phyloP scores from a whole-genome alignment of 2,797 vertebrate species.

The Sternarchorhynchus goeldii region DNA sequence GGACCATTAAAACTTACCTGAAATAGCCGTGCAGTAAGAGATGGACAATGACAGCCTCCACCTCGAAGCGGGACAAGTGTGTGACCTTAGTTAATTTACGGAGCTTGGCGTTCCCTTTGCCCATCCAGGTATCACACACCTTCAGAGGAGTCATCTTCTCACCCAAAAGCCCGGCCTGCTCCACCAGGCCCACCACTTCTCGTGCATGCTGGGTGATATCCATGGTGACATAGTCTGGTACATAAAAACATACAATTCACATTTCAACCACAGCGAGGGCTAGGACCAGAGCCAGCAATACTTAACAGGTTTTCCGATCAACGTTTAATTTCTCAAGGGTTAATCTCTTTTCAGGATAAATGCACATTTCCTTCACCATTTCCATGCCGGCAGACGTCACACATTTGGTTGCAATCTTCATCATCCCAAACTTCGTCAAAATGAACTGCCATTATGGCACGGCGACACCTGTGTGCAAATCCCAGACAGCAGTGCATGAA shows the following conservation, averaged over 20 bases:
- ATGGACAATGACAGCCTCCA: slow-evolving; percentile 83
- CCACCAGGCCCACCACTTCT: slow-evolving; percentile 86
- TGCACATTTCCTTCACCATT: slow-evolving; percentile 69
- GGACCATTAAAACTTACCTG: slow-evolving; percentile 69
- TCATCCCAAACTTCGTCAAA: slow-evolving; percentile 96
- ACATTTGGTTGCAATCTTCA: slow-evolving; percentile 87
- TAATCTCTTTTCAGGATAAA: background rate
- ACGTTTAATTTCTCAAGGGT: no score
- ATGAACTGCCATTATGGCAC: slow-evolving; percentile 88
- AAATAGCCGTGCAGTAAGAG: slow-evolving; percentile 88
- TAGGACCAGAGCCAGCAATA: no score
- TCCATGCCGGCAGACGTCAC: slow-evolving; percentile 84
- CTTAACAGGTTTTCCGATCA: no score
- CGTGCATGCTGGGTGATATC: slow-evolving; percentile 81
- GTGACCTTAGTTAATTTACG: slow-evolving; percentile 80
- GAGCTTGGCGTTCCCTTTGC: slow-evolving; percentile 84
- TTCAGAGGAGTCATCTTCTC: slow-evolving; percentile 95
- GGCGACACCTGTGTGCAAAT: slow-evolving; percentile 81
- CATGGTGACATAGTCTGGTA: slow-evolving; percentile 70
- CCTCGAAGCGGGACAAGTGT: slow-evolving; percentile 76
- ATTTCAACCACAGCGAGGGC: background rate
- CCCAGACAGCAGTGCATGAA: background rate
- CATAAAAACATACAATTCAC: background rate
- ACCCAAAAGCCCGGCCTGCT: slow-evolving; percentile 78
- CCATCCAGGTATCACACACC: slow-evolving; percentile 88